Conservation (phyloP, 2,113 vertebrate genomes). For the Chauna torquata region DNA sequence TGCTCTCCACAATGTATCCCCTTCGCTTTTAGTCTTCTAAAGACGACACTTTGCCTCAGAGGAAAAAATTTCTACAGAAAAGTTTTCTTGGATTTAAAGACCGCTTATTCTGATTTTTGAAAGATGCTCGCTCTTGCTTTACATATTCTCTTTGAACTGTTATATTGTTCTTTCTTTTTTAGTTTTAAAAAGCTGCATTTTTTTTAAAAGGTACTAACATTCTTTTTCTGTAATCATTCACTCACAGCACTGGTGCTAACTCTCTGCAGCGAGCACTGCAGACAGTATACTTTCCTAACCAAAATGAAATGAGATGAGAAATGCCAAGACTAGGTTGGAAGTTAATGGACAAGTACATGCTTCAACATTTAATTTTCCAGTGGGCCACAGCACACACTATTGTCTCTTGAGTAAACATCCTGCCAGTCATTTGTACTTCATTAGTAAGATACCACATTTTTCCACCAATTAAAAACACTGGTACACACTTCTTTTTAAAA, state of each 20-base stretch:
- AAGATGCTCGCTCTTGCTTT: neutral
- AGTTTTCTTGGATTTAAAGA: neutral
- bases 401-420: slow-evolving; percentile 41
- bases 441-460: slow-evolving; percentile 22
- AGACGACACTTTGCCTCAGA: neutral
- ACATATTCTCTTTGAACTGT: neutral
- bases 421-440: slow-evolving; percentile 15
- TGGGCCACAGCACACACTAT: neutral
- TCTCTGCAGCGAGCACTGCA: neutral
- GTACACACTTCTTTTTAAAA: neutral
- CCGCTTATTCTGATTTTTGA: neutral
- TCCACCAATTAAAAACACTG: slow-evolving; percentile 20
- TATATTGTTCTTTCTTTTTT: neutral
- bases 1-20: neutral
- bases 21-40: neutral
- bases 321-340: neutral
- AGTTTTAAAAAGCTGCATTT: neutral
- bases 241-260: neutral
- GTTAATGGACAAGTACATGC: neutral
- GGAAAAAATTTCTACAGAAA: neutral
- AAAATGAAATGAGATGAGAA: neutral
- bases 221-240: neutral
- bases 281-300: neutral
- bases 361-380: neutral
- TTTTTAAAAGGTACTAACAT: neutral